These are phyloP conservation scores for Tetrapedia diversipes DNA, from an alignment of 2,888 invertebrate genomes.

Conservation along the genomic window DNA sequence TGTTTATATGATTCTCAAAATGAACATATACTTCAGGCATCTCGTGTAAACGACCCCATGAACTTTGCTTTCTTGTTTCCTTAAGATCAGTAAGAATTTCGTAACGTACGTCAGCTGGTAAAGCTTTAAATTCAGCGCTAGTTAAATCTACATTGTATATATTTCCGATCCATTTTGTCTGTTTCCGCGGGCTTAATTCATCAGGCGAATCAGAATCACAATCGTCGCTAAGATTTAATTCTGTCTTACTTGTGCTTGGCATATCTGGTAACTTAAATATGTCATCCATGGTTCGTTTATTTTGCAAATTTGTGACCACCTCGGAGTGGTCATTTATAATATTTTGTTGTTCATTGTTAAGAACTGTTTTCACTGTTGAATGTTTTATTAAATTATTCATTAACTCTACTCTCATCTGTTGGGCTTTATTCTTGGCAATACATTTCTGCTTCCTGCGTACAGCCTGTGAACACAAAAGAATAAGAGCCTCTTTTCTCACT, in stretches of 20 bases:
- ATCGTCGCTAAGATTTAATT: slow-evolving; percentile 81
- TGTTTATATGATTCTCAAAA: slow-evolving; percentile 18
- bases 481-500: slow-evolving; percentile 76
- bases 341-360: slow-evolving; percentile 83
- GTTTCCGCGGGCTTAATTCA: slow-evolving; percentile 83
- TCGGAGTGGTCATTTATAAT: slow-evolving; percentile 42
- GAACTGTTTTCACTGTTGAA: slow-evolving; percentile 88
- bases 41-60: slow-evolving; percentile 93
- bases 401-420: slow-evolving; percentile 89
- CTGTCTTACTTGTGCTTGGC: slow-evolving; percentile 77
- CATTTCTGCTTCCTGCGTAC: slow-evolving; percentile 90
- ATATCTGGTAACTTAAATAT: slow-evolving; percentile 87
- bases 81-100: slow-evolving; percentile 95
- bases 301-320: slow-evolving; percentile 52
- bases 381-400: slow-evolving; percentile 92
- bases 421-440: slow-evolving; percentile 83
- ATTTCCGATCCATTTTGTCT: slow-evolving; percentile 83
- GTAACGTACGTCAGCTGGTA: slow-evolving; percentile 95
- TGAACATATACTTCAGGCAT: slow-evolving; percentile 86
- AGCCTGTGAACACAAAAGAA: slow-evolving; percentile 84
- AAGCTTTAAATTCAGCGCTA: slow-evolving; percentile 89
- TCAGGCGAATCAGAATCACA: slow-evolving; percentile 81
- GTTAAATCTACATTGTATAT: slow-evolving; percentile 92
- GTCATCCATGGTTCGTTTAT: slow-evolving; percentile 73
- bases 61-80: slow-evolving; percentile 94